Conservation (phyloP, 2,797 vertebrate genomes). For the Potorous gilbertii region DNA sequence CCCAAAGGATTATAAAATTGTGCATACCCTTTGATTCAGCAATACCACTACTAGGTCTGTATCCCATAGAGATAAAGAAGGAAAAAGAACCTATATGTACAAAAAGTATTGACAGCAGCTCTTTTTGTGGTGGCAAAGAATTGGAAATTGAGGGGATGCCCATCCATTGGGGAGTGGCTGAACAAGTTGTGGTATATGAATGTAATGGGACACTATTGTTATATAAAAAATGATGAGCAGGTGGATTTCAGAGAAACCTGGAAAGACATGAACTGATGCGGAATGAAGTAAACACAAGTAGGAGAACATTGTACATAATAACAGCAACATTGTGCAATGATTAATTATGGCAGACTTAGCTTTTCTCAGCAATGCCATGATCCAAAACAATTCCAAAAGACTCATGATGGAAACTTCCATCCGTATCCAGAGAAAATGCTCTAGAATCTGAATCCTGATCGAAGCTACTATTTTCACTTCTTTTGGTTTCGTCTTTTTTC, state of each 20-base stretch:
- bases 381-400: background rate
- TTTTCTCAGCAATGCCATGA: background rate
- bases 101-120: background rate
- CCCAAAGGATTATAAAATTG: background rate
- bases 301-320: background rate
- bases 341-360: background rate
- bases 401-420: background rate
- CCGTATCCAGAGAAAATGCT: background rate
- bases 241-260: background rate
- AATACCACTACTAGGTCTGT: background rate
- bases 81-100: background rate
- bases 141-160: background rate
- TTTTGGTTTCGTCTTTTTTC: background rate
- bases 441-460: background rate
- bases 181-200: background rate
- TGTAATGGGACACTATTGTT: background rate
- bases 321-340: background rate
- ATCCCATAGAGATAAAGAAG: background rate
- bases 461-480: background rate
- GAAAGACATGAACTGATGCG: background rate
- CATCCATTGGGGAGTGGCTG: background rate
- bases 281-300: background rate
- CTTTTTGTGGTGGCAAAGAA: background rate
- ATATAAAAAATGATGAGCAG: background rate
- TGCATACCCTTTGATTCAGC: background rate